These are phyloP conservation scores for Scyliorhinus canicula DNA, from an alignment of 2,797 vertebrate species.

Conservation along the genomic window DNA sequence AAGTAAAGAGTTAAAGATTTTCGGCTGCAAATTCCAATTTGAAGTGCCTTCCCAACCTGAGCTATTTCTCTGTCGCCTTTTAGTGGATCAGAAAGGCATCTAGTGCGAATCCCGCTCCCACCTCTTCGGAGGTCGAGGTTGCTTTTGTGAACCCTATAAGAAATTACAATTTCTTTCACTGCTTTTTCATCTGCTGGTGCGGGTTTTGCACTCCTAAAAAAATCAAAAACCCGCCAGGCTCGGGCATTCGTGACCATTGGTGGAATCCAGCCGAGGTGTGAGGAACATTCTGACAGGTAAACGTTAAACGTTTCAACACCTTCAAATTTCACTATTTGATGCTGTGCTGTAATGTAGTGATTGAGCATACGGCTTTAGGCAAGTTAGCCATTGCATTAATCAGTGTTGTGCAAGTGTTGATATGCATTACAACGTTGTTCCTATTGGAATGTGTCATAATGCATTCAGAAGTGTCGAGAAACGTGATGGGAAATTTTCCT, in stretches of 20 bases:
- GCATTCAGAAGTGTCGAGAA: not conserved
- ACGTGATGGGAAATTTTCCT: not conserved
- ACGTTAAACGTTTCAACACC: not conserved
- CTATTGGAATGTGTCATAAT: not conserved
- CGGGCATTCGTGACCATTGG: not conserved
- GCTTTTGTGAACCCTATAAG: too few relatives aligned
- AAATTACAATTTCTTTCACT: too few relatives aligned
- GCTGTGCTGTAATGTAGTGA: not conserved
- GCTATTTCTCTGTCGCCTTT: not conserved
- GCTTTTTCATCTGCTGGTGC: too few relatives aligned
- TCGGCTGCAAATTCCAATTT: not conserved
- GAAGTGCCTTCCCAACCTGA: not conserved
- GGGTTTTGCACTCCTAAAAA: too few relatives aligned
- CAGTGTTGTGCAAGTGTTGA: not conserved
- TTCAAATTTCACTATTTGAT: not conserved
- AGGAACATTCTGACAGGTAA: not conserved
- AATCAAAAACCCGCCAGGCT: not conserved
- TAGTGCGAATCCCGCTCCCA: not conserved
- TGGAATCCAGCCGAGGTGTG: not conserved
- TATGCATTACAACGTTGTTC: not conserved
- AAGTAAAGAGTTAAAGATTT: not conserved
- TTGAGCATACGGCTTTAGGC: not conserved
- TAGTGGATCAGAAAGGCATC: not conserved
- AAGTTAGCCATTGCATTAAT: not conserved
- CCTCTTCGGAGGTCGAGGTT: not conserved